Evolutionary conservation across 2,888 invertebrate species (phyloP).

Genomic region (Philhelius pedissequus): DNA sequence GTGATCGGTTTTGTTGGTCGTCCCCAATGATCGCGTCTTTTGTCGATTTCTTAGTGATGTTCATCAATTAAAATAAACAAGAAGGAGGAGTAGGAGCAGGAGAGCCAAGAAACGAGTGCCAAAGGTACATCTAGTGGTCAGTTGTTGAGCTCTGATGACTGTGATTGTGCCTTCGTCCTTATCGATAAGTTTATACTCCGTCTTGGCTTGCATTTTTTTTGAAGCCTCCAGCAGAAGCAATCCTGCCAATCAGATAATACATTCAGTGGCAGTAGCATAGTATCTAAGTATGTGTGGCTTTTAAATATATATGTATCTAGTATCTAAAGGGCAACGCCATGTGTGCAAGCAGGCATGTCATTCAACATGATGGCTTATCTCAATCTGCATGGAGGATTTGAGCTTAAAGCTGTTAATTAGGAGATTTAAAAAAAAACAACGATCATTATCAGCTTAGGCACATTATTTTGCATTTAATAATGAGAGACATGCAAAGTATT

Average conservation of each 20-base stretch:
- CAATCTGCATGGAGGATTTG: slow-evolving; percentile 26
- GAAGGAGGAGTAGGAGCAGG: slow-evolving; percentile 6
- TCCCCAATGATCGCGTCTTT: background rate
- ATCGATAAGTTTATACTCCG: slow-evolving; percentile 26
- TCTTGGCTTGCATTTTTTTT: background rate
- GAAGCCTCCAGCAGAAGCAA: background rate
- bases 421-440: slow-evolving; percentile 31
- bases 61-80: slow-evolving; percentile 69
- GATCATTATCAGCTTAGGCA: slow-evolving; percentile 46
- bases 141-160: slow-evolving; percentile 46
- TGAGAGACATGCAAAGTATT: slow-evolving; percentile 53
- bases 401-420: slow-evolving; percentile 58
- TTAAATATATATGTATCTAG: background rate
- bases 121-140: slow-evolving; percentile 58
- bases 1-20: slow-evolving; percentile 6
- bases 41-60: slow-evolving; percentile 39
- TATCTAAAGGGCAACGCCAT: slow-evolving; percentile 6
- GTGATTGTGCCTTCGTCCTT: slow-evolving; percentile 56
- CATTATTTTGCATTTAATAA: slow-evolving; percentile 62
- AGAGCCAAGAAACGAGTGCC: slow-evolving; percentile 34
- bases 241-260: slow-evolving; percentile 43
- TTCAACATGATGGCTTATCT: slow-evolving; percentile 66
- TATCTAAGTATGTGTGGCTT: slow-evolving; percentile 32
- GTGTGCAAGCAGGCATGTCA: slow-evolving; percentile 54
- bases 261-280: background rate